Base-by-base conservation (phyloP, 2,888 invertebrate genomes). In the Tetranychus piercei region DNA sequence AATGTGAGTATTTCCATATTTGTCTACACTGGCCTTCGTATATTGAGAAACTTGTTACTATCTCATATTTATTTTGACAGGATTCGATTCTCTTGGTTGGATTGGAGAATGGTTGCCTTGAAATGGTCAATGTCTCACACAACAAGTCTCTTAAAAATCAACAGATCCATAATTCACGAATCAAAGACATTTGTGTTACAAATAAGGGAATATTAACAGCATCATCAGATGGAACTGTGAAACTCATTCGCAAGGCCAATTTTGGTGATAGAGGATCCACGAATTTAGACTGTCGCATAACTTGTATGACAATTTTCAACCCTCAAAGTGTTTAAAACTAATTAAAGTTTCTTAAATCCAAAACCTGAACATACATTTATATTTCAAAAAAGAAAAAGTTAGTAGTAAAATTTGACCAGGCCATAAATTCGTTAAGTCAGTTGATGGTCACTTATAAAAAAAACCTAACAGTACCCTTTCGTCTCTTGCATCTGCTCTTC, bases 1-100 rank as follows among this genome's bases (percentile, higher is more conserved):
- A 84, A 69, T 69, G 69, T 69, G 23, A 69, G 69, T 20, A 55
- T 15, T 2, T 15, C 15, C 9, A 15, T 15, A 55, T 55, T 15
- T 15, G 11, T 7, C 9, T 15, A 15, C 8, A 20, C 11, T 69
- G 11, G 6, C 11, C 20, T 20, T 20, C 15, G 20, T 15, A 55
- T 55, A 0, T 15, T 55, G 9, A 45, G 1, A 15, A 15, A 15
- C 34, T 55, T 15, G 5, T 55, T 6, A 55, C 4, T 55, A 15
- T 55, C 55, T 55, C 9, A 15, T 55, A 1, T 15, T 55, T 55
- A 9, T 15, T 55, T 15, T 55, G 11, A 15, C 55, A 69, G 69
- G 69, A 69, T 20, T 23, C 22, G 4, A 69, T 69, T 69, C 11
- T 22, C 6, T 11, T 23, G 20, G 22, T 69, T 1, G 69, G 69